Evolutionary conservation across 30 jellyfish, hydroid and myxozoan genomes (phyloP), one percentile per base, ranked within the genome.

Genomic region (Phacellophora camtschatica): DNA sequence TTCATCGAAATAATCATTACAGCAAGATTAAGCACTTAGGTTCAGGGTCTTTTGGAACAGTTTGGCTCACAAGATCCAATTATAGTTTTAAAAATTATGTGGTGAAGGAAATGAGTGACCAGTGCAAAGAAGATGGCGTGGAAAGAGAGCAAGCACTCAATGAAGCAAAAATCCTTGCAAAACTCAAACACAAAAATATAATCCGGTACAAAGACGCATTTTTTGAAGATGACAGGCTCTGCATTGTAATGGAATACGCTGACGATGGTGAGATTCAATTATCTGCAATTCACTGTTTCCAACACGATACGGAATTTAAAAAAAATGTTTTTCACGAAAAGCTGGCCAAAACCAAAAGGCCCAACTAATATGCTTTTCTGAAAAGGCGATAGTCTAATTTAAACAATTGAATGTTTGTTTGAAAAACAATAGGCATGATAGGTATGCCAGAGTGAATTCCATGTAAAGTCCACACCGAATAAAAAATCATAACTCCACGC

Each of bases 171-270:
- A 87, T 87, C 66, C 73, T 87, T 46, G 88, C 96, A 7, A 68
- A 77, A 10, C 84, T 87, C 27, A 71, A 68, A n/a, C 96, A 87
- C 72, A 87, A 87, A 59, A 87, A 87, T 34, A 87, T 87, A 18
- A 63, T 87, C 13, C 88, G 92, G 0, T 87, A 87, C 34, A 79
- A 77, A 71, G 88, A 87, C 33, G 92, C 96, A 9, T 87, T 62
- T 55, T 66, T 78, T 50, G 74, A 87, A 33, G 92, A 66, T 19
- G 55, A 74, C 19, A 77, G 53, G 9, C 81, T 87, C 20, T 87
- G 92, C 51, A 87, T 87, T 13, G 68, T 66, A 8, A 87, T 87
- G 96, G 96, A 87, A 51, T 87, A 87, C 56, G 96, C 96, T 54
- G 83, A 77, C 56, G 96, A 87, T 66, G 96, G 96, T 83, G 61